Evolutionary conservation across 1,140 invertebrate species (phyloP).

Genomic region (Micrasema minimum): DNA sequence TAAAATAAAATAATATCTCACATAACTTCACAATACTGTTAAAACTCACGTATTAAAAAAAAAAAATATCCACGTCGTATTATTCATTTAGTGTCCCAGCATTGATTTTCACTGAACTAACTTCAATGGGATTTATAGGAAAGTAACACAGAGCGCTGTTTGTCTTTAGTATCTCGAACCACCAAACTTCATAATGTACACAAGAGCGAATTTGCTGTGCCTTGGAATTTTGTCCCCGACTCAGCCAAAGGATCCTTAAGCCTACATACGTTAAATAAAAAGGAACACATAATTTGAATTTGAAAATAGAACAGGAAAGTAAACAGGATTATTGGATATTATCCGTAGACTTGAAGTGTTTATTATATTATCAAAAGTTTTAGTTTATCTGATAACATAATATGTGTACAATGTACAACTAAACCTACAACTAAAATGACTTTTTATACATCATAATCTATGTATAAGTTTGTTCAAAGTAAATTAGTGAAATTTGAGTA

Average conservation of each 20-base stretch:
- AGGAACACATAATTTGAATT: conserved; percentile 31
- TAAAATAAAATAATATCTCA: neutral
- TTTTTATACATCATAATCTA: too few species aligned
- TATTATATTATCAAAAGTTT: too few species aligned
- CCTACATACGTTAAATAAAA: conserved; percentile 34
- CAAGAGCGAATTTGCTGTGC: conserved; percentile 34
- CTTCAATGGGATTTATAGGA: conserved; percentile 39
- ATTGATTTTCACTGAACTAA: conserved; percentile 27
- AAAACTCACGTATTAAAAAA: too few species aligned
- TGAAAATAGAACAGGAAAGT: conserved; percentile 4
- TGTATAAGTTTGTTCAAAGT: too few species aligned
- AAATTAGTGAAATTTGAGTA: too few species aligned
- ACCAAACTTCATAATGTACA: conserved; percentile 49
- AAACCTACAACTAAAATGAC: too few species aligned
- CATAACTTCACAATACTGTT: neutral
- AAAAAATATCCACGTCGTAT: too few species aligned
- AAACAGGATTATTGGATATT: conserved; percentile 14
- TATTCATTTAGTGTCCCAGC: too few species aligned
- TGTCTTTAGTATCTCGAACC: conserved; percentile 47
- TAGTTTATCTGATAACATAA: too few species aligned
- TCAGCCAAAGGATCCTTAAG: conserved; percentile 40
- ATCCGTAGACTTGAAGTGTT: too few species aligned
- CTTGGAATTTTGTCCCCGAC: conserved; percentile 45
- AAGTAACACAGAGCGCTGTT: conserved; percentile 39
- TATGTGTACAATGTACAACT: too few species aligned